Evolutionary conservation across 92 coral and sea anemone genomes (phyloP).

Genomic region (Umimayanthus kanabou): DNA sequence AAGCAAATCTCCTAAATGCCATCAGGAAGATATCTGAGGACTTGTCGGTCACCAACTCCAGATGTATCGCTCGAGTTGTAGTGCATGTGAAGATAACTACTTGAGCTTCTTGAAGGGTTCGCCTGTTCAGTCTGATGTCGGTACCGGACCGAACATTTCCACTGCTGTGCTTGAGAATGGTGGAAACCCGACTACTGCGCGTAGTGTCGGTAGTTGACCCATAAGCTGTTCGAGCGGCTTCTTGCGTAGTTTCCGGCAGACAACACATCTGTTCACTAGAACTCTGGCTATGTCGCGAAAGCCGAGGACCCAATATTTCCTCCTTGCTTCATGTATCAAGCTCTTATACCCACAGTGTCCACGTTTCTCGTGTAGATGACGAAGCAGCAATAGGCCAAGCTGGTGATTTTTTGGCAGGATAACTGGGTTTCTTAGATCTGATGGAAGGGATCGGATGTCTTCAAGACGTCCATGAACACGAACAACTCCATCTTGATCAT

Average conservation of each 20-base stretch:
- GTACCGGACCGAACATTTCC: conserved; percentile 63
- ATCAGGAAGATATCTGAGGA: conserved; percentile 52
- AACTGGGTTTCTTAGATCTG: conserved; percentile 49
- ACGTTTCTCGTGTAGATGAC: conserved; percentile 31
- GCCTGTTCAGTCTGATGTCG: conserved; percentile 52
- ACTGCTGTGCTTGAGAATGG: conserved; percentile 57
- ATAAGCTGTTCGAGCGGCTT: conserved; percentile 51
- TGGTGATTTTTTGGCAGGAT: conserved; percentile 45
- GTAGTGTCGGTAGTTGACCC: conserved; percentile 58
- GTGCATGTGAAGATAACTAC: conserved; percentile 58
- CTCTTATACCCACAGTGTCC: no score
- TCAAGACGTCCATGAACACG: conserved; percentile 65
- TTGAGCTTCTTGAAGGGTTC: conserved; percentile 56
- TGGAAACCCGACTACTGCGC: conserved; percentile 44
- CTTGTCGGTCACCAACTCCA: conserved; percentile 57
- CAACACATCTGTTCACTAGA: conserved; percentile 53
- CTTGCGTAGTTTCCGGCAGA: conserved; percentile 54
- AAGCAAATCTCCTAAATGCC: conserved; percentile 63
- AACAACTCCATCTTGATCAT: conserved; percentile 50
- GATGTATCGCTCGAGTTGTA: conserved; percentile 49
- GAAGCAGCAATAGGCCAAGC: conserved; percentile 32
- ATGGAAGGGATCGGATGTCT: conserved; percentile 39
- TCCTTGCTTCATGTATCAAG: no score
- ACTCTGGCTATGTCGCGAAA: conserved; percentile 51
- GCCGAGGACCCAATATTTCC: conserved; percentile 62